These are phyloP conservation scores for Tenthredo notha DNA, from an alignment of 2,888 invertebrate genomes.

Conservation along the genomic window DNA sequence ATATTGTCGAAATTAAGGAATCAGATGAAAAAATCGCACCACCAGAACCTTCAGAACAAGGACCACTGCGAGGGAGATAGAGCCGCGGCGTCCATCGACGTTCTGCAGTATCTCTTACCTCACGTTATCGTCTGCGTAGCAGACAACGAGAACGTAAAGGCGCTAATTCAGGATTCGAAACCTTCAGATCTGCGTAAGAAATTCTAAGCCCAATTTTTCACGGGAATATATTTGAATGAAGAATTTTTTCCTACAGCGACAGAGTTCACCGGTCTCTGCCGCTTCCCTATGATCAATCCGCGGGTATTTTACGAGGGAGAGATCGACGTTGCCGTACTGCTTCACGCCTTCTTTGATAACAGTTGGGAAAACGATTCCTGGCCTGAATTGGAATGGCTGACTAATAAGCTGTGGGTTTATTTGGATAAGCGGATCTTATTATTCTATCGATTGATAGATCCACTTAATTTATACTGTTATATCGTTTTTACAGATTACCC, in stretches of 20 bases:
- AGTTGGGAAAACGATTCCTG: constrained; percentile 81
- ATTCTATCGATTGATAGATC: background rate
- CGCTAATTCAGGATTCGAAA: constrained; percentile 63
- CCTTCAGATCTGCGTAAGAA: constrained; percentile 70
- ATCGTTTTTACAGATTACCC: constrained; percentile 80
- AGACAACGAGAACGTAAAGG: constrained; percentile 67
- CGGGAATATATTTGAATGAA: background rate
- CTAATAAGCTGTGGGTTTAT: constrained; percentile 82
- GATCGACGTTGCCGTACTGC: constrained; percentile 81
- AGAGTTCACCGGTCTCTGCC: constrained; percentile 78
- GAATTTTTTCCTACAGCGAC: constrained; percentile 71
- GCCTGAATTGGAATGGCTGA: constrained; percentile 86
- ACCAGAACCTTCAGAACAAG: constrained; percentile 68
- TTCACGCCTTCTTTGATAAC: constrained; percentile 80
- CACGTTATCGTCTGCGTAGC: constrained; percentile 71
- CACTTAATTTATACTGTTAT: background rate
- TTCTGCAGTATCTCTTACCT: constrained; percentile 71
- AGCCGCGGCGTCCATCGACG: constrained; percentile 67
- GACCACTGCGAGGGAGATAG: constrained; percentile 70
- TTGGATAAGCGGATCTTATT: background rate
- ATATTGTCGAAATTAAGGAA: constrained; percentile 70
- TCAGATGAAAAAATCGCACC: constrained; percentile 67
- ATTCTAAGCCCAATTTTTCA: background rate
- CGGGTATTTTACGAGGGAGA: constrained; percentile 83
- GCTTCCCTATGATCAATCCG: constrained; percentile 80